Evolutionary conservation across 2,888 invertebrate genomes (phyloP), one percentile per base, ranked within the genome.

Genomic region (Oscheius myriophilus): DNA sequence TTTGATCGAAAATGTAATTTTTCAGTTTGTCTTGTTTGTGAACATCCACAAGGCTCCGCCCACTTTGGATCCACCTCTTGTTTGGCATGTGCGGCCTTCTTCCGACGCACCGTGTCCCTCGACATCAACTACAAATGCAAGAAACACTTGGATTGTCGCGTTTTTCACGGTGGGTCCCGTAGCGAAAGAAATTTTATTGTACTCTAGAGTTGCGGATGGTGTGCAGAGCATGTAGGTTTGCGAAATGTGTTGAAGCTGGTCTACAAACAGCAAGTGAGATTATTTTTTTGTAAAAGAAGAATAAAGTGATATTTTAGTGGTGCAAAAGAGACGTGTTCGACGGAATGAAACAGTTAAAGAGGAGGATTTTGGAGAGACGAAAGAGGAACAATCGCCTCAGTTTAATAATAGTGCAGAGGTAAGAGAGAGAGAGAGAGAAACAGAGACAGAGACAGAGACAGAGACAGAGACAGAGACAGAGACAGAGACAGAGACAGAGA

Each of bases 61-160:
- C 82, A 82, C 62, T 82, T 82, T 49, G 79, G 75, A 11, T 73
- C 74, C 25, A 73, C 74, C 2, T 76, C 78, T 7, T 82, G 82
- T 65, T 71, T 82, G 9, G 82, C 82, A 21, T 82, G 82, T 65
- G 82, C 82, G 11, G 82, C 82, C 18, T 82, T 82, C 51, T 82
- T 82, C 52, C 71, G 73, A 45, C 49, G 73, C 6, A 71, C 73
- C 0, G 73, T 73, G 6, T 71, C 80, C 41, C 49, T 80, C 46
- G 77, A 80, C 57, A 79, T 80, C 45, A 68, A 69, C 12, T 80
- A 77, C 66, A 64, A 68, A 33, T 80, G 80, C 62, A 80, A 78
- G 51, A 73, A 75, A 66, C 71, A 71, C 39, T 59, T 62, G 2
- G 58, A 62, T 23, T 80, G 80, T 45, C 55, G 66, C 12, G 76